Percentiles rank a stretch among this genome's conserved stretches.
Evolutionary conservation across 2,797 vertebrate species (phyloP).

Genomic region (Alfaro cultratus): DNA sequence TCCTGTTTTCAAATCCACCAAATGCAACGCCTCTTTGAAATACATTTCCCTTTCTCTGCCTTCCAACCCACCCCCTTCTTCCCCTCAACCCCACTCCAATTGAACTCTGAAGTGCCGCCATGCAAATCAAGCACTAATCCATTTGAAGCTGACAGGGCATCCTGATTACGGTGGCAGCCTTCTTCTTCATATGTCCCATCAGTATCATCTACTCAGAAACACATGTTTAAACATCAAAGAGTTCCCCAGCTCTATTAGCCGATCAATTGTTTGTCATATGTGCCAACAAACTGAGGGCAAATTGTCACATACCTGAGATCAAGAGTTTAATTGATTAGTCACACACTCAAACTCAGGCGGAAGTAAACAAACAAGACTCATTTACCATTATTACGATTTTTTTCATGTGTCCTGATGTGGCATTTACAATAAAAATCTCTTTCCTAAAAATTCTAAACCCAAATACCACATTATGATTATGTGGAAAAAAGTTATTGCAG

Average conservation of each 20-base stretch:
- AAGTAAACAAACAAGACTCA: slow-evolving; percentile 9
- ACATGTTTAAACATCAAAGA: slow-evolving; percentile 77
- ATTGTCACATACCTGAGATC: slow-evolving; percentile 61
- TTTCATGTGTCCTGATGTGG: background rate
- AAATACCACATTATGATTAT: too few species aligned
- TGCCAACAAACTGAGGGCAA: slow-evolving; percentile 69
- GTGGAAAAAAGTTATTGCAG: too few species aligned
- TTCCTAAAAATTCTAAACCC: too few species aligned
- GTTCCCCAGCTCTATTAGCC: slow-evolving; percentile 73
- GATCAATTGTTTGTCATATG: slow-evolving; percentile 72
- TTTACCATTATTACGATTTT: slow-evolving; percentile 20
- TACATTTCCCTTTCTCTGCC: slow-evolving; percentile 61
- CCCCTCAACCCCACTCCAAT: slow-evolving; percentile 54
- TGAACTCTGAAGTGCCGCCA: slow-evolving; percentile 71
- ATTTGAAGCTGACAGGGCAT: slow-evolving; percentile 77
- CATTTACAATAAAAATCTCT: background rate
- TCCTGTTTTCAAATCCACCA: slow-evolving; percentile 61
- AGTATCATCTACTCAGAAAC: slow-evolving; percentile 72
- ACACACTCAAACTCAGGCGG: slow-evolving; percentile 24
- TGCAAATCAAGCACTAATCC: slow-evolving; percentile 74
- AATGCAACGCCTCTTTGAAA: slow-evolving; percentile 62
- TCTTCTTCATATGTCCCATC: slow-evolving; percentile 77
- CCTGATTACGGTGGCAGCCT: slow-evolving; percentile 71
- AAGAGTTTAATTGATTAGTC: slow-evolving; percentile 42
- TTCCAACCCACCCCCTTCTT: slow-evolving; percentile 55